phyloP scores from a whole-genome alignment of 2,888 invertebrate genomes.

The Tortrix viridana region DNA sequence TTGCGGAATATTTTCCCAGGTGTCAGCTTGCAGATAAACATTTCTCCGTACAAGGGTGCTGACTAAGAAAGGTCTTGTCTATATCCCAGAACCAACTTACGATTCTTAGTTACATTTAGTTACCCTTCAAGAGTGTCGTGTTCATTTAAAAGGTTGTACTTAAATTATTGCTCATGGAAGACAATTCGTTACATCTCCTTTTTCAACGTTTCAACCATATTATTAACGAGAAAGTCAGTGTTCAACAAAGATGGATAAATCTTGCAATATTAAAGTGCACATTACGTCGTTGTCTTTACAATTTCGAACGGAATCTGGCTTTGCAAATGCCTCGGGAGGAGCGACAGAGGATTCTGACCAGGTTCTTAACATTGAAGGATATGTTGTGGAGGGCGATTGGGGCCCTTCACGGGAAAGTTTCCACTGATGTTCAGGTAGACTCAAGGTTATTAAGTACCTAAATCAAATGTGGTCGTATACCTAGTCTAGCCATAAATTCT shows the following conservation, averaged over 20 bases:
- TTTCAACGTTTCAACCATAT: slow-evolving; percentile 48
- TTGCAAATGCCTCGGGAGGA: slow-evolving; percentile 48
- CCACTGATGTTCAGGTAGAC: slow-evolving; percentile 43
- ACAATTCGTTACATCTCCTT: slow-evolving; percentile 46
- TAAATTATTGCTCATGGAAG: slow-evolving; percentile 45
- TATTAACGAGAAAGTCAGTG: slow-evolving; percentile 45
- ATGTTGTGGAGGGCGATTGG: slow-evolving; percentile 67
- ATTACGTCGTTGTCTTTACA: slow-evolving; percentile 54
- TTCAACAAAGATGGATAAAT: slow-evolving; percentile 66
- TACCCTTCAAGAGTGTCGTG: slow-evolving; percentile 4
- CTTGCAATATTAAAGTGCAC: slow-evolving; percentile 62
- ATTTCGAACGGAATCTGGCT: slow-evolving; percentile 57
- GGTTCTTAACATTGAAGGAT: slow-evolving; percentile 62
- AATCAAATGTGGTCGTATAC: too few species aligned
- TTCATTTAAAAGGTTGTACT: not conserved
- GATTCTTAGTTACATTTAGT: slow-evolving; percentile 15
- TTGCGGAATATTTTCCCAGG: slow-evolving; percentile 52
- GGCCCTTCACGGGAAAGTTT: slow-evolving; percentile 61
- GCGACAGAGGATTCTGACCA: slow-evolving; percentile 50
- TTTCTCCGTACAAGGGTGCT: slow-evolving; percentile 59
- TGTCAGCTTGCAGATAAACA: slow-evolving; percentile 67
- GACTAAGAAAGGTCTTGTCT: slow-evolving; percentile 54
- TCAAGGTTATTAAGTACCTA: not conserved
- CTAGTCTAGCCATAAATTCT: too few species aligned
- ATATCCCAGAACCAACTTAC: slow-evolving; percentile 12